These are phyloP conservation scores for Paragorgia papillata DNA, from an alignment of 92 coral and sea anemone species.

Conservation along the genomic window DNA sequence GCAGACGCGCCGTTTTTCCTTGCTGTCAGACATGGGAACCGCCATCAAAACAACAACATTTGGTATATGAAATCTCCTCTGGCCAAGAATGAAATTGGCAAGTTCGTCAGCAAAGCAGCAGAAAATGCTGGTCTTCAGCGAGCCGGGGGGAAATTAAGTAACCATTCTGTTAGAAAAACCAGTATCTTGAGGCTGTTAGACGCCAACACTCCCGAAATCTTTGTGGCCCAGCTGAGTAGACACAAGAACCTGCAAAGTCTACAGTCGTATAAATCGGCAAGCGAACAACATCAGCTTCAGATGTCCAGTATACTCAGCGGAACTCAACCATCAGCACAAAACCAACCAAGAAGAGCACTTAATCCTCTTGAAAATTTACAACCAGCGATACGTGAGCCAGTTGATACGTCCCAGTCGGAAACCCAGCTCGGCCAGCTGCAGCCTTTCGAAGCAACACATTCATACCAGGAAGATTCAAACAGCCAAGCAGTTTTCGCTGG, in stretches of 20 bases:
- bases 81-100: slow-evolving; percentile 34
- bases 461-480: slow-evolving; percentile 13
- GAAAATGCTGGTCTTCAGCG: slow-evolving; percentile 37
- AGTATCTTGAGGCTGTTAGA: slow-evolving; percentile 40
- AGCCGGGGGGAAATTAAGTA: slow-evolving; percentile 17
- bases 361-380: too few relatives aligned
- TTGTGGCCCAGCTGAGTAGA: slow-evolving; percentile 48
- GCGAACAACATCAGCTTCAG: slow-evolving; percentile 34
- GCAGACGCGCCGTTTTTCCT: slow-evolving; percentile 41
- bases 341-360: too few relatives aligned
- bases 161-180: slow-evolving; percentile 28
- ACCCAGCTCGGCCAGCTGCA: background rate
- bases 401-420: background rate
- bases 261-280: slow-evolving; percentile 47
- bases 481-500: slow-evolving; percentile 50
- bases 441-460: background rate
- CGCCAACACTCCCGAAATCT: slow-evolving; percentile 42
- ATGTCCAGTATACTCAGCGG: slow-evolving; percentile 41
- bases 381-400: too few relatives aligned
- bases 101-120: slow-evolving; percentile 33
- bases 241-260: slow-evolving; percentile 42
- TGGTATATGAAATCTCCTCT: slow-evolving; percentile 45
- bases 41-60: background rate
- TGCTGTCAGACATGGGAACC: slow-evolving; percentile 14
- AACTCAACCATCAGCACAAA: too few relatives aligned